Percentiles rank a stretch among this genome's conserved stretches.
phyloP scores from a whole-genome alignment of 1,140 invertebrate species.

The Penaeus vannamei region DNA sequence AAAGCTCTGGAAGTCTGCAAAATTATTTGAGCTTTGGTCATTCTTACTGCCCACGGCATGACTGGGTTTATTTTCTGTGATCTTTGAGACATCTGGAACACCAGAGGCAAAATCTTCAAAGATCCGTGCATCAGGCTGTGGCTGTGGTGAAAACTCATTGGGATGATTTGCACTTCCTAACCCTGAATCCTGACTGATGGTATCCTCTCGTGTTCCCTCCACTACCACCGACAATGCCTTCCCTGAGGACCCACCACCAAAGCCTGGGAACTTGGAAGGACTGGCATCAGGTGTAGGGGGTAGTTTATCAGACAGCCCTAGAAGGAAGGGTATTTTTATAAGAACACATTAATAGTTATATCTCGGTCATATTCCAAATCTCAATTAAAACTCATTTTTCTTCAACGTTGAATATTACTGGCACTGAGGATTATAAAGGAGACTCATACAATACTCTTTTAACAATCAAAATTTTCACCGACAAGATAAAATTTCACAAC shows the following conservation, averaged over 20 bases:
- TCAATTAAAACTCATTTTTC: no score
- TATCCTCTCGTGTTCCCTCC: slow-evolving; percentile 39
- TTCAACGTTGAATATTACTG: no score
- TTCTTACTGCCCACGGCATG: background rate
- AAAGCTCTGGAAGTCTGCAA: no score
- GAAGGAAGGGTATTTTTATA: background rate
- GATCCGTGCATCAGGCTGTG: slow-evolving; percentile 14
- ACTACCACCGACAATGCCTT: background rate
- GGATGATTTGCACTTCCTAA: slow-evolving; percentile 43
- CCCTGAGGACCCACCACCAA: background rate
- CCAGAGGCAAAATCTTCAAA: slow-evolving; percentile 19
- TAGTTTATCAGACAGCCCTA: slow-evolving; percentile 55
- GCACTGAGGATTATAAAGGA: no score
- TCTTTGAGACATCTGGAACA: background rate
- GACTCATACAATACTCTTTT: background rate
- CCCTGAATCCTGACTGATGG: slow-evolving; percentile 33
- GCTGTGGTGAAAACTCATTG: slow-evolving; percentile 31
- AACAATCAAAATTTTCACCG: background rate
- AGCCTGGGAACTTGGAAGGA: slow-evolving; percentile 17
- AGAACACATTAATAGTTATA: no score
- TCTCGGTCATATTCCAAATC: no score
- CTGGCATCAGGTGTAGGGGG: slow-evolving; percentile 54
- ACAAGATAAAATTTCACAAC: background rate
- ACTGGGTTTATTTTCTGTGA: background rate
- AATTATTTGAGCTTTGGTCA: background rate